Evolutionary conservation across 2,113 vertebrate genomes (phyloP).

Genomic region (Thinocorus orbignyianus): DNA sequence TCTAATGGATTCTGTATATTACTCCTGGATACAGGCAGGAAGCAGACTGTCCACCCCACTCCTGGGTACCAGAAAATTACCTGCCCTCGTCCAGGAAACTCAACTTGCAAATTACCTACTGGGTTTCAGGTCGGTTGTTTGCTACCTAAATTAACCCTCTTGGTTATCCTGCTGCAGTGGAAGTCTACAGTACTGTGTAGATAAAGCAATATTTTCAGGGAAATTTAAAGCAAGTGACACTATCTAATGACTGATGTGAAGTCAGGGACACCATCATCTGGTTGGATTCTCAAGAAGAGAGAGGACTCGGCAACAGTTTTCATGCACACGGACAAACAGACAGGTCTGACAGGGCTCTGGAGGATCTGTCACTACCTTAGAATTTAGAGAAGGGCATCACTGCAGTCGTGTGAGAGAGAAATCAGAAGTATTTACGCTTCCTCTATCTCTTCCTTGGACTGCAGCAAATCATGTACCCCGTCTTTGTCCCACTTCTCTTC

Average conservation of each 20-base stretch:
- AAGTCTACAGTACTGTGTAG: background rate
- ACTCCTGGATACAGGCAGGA: background rate
- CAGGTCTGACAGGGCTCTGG: background rate
- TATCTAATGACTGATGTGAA: background rate
- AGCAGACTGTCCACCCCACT: background rate
- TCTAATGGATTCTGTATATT: conserved; percentile 61
- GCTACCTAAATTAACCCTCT: background rate
- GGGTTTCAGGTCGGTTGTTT: background rate
- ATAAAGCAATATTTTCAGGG: background rate
- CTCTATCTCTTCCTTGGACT: background rate
- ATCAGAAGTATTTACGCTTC: background rate
- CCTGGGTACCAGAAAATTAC: background rate
- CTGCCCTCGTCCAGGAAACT: background rate
- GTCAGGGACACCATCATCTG: background rate
- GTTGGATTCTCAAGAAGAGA: background rate
- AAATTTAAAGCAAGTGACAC: background rate
- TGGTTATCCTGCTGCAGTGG: background rate
- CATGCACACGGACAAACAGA: background rate
- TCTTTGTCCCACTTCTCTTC: background rate
- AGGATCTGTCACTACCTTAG: background rate
- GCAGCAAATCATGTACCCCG: background rate
- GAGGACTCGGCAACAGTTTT: background rate
- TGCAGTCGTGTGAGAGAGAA: background rate
- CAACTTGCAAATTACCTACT: background rate
- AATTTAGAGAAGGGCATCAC: background rate